These are phyloP conservation scores for Darevskia mixta DNA, from an alignment of 2,797 vertebrate genomes.

Conservation along the genomic window DNA sequence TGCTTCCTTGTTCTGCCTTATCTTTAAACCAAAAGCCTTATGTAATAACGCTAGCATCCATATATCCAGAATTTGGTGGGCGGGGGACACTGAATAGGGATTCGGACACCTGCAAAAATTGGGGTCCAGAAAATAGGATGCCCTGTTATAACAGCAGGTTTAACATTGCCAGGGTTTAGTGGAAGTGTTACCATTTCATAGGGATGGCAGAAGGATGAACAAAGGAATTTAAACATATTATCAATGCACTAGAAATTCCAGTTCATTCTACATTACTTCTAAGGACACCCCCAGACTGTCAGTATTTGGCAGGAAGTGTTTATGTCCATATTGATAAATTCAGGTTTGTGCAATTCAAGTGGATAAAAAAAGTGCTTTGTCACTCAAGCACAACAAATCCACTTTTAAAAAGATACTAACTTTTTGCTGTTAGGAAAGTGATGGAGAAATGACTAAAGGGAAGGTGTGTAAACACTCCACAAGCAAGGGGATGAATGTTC, in stretches of 20 bases:
- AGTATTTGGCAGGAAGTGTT: too few species aligned
- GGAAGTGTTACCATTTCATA: neutral
- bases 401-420: too few species aligned
- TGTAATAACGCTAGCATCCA: neutral
- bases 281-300: too few species aligned
- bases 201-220: neutral
- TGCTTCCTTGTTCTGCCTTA: neutral
- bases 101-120: neutral
- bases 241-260: neutral
- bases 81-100: neutral
- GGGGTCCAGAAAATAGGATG: neutral
- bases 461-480: too few species aligned
- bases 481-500: too few species aligned
- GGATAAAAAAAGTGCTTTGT: too few species aligned
- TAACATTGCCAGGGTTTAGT: neutral
- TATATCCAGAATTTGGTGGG: neutral
- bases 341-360: too few species aligned
- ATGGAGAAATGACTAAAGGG: too few species aligned
- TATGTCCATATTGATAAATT: too few species aligned
- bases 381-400: too few species aligned
- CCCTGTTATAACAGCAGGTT: neutral
- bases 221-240: neutral
- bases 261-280: conserved; percentile 5
- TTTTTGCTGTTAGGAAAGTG: too few species aligned
- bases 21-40: neutral